Percentiles rank a stretch among this genome's conserved stretches.
phyloP scores from a whole-genome alignment of 2,113 vertebrate genomes.

The Semnornis frantzii region DNA sequence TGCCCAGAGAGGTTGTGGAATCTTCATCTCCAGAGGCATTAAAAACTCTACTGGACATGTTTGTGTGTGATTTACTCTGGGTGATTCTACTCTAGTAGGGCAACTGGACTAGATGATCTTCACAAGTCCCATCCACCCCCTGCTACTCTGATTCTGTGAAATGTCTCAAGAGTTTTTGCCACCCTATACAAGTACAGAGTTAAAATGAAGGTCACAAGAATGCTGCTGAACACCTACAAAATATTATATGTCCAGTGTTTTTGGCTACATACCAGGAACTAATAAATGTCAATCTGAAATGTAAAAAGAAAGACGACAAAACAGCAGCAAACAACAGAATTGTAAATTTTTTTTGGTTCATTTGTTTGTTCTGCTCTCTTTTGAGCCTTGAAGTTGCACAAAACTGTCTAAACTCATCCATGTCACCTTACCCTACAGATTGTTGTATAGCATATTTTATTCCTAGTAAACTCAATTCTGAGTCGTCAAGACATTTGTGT shows the following conservation, averaged over 20 bases:
- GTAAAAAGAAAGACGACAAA: not conserved
- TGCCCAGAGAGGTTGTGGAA: no score
- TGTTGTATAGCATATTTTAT: not conserved
- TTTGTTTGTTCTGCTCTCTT: not conserved
- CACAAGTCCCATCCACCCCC: no score
- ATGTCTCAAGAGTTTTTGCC: not conserved
- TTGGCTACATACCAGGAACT: not conserved
- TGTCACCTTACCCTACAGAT: not conserved
- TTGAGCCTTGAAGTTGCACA: not conserved
- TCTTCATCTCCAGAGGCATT: no score
- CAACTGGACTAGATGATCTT: no score
- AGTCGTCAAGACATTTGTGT: not conserved
- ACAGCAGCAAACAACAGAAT: not conserved
- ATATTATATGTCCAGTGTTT: not conserved
- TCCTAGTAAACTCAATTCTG: not conserved
- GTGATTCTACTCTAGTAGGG: no score
- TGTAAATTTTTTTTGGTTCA: not conserved
- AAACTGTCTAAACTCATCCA: not conserved
- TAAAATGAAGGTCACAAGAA: not conserved
- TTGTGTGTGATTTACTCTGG: no score
- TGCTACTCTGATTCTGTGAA: no score
- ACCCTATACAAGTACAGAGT: not conserved
- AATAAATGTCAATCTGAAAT: not conserved
- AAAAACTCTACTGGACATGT: no score
- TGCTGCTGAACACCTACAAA: not conserved